Evolutionary conservation across 2,113 vertebrate species (phyloP).

Genomic region (Lophotis ruficrista): DNA sequence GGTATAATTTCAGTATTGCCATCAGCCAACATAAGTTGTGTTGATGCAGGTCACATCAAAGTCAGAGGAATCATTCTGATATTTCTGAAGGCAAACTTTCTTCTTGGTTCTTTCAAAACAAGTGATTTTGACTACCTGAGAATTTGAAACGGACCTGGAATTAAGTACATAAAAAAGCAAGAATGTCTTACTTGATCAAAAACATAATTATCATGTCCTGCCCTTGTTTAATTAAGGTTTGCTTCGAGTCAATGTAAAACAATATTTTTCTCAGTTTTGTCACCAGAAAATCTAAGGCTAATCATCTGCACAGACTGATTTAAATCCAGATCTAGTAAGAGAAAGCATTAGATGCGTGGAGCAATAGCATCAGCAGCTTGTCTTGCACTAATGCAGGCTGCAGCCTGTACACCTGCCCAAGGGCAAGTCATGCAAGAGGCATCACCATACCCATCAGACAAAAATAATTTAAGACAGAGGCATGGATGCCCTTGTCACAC

Average conservation of each 20-base stretch:
- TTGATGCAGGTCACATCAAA: neutral
- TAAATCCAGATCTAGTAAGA: neutral
- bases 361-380: neutral
- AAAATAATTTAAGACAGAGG: neutral
- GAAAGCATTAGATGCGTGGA: neutral
- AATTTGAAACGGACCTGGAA: neutral
- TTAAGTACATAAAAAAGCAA: neutral
- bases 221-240: neutral
- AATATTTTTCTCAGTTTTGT: neutral
- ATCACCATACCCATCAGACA: neutral
- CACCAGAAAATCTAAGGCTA: neutral
- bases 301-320: neutral
- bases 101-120: neutral
- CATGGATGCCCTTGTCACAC: neutral
- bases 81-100: neutral
- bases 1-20: neutral
- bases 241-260: neutral
- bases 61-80: neutral
- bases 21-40: neutral
- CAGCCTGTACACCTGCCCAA: neutral
- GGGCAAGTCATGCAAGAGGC: neutral
- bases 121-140: neutral
- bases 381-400: neutral
- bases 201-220: neutral
- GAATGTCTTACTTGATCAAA: neutral